Percentiles rank a stretch among this genome's conserved stretches.
Conservation (phyloP, 2,888 invertebrate genomes). For the Plemyria rubiginata region DNA sequence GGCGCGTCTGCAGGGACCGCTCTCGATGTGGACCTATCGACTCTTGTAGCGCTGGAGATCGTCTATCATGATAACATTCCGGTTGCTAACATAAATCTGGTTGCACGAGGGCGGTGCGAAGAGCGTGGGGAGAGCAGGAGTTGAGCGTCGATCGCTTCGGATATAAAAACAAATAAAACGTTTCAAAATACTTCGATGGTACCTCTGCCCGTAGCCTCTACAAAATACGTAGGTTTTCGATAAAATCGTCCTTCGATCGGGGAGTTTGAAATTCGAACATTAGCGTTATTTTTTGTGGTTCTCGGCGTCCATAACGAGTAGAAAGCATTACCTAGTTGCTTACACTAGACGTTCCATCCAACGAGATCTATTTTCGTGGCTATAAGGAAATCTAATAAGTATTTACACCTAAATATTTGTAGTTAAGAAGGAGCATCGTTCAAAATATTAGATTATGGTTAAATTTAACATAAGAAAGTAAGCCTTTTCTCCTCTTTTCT, state of each 20-base stretch:
- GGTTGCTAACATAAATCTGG: background rate
- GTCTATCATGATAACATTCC: background rate
- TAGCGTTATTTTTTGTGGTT: background rate
- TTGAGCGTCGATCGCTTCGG: constrained; percentile 1
- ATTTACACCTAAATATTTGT: constrained; percentile 1
- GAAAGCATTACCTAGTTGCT: constrained; percentile 31
- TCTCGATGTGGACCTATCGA: constrained; percentile 89
- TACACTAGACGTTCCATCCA: constrained; percentile 24
- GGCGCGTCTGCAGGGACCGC: constrained; percentile 90
- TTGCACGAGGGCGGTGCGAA: background rate
- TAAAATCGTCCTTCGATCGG: too few species aligned
- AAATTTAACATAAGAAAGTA: background rate
- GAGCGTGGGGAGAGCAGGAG: background rate
- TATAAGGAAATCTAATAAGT: background rate
- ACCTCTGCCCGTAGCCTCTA: too few species aligned
- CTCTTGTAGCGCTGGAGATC: constrained; percentile 9
- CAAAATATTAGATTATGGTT: constrained; percentile 11
- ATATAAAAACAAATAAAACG: background rate
- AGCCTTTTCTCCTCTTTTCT: too few species aligned
- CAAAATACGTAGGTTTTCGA: too few species aligned
- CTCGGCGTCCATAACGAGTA: constrained; percentile 23
- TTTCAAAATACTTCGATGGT: too few species aligned
- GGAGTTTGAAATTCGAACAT: too few species aligned
- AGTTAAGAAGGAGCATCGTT: constrained; percentile 11
- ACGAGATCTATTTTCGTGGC: constrained; percentile 27